Evolutionary conservation across 2,888 invertebrate species (phyloP), one percentile per base, ranked within the genome.

Genomic region (Cistogaster globosa): DNA sequence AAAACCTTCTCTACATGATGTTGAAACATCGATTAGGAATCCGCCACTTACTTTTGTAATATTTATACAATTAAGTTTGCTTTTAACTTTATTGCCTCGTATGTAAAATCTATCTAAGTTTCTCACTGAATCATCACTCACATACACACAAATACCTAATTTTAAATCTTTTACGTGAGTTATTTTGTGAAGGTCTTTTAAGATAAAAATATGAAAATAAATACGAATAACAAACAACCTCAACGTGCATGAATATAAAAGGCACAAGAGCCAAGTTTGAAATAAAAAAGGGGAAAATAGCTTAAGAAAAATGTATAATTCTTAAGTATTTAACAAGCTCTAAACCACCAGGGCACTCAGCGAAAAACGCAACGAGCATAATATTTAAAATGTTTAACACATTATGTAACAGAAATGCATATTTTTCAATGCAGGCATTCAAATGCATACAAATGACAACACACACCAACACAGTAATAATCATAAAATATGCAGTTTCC

Each of bases 311-410:
- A 71, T 58, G 45, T 71, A 72, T 48, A 81, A 69, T 69, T 72
- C 75, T 87, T 83, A 75, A 87, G 84, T 86, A 86, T 86, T 86
- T 87, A 87, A 87, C 86, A 84, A 86, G 87, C 87, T 85, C 81
- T 84, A 86, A 86, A 78, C 84, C 83, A 57, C 77, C 86, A 83
- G 16, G 58, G 74, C 71, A 74, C 83, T 83, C 76, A 82, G 32
- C 60, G 36, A 60, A 67, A 74, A 60, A 71, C 20, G 45, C 32
- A 58, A 58, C 38, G 51, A 58, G 65, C 58, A 65, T 85, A 78
- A 82, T 75, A 67, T 77, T 76, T 80, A 84, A 32, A 32, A 80
- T 77, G 78, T 75, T 85, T 55, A 85, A 58, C 85, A 79, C 77
- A 78, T 85, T 85, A 69, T 69, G 69, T 68, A 55, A 71, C 62